A percentile compares a stretch with the other conserved stretches of the same genome.
These are phyloP conservation scores for Elaeidobius kamerunicus DNA, from an alignment of 2,888 invertebrate genomes.

Conservation along the genomic window DNA sequence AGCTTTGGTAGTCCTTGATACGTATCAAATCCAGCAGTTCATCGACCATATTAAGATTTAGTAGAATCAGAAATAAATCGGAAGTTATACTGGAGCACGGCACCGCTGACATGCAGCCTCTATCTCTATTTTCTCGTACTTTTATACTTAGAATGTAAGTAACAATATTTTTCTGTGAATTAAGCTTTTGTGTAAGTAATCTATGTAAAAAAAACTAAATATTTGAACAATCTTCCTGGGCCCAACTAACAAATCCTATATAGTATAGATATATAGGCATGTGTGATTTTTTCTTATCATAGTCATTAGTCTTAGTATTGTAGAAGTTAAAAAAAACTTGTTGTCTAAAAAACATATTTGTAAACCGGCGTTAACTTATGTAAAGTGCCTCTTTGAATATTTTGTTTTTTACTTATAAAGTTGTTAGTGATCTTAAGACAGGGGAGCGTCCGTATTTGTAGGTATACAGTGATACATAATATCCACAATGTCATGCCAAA, in stretches of 20 bases:
- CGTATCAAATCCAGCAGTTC: too few relatives aligned
- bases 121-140: conserved; percentile 37
- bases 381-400: too few relatives aligned
- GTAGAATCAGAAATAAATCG: too few relatives aligned
- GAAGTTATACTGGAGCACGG: conserved; percentile 40
- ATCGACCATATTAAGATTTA: too few relatives aligned
- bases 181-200: conserved; percentile 25
- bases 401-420: too few relatives aligned
- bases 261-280: conserved; percentile 46
- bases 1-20: too few relatives aligned
- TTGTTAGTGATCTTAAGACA: too few relatives aligned
- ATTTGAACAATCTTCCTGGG: conserved; percentile 53
- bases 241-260: conserved; percentile 50
- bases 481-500: too few relatives aligned
- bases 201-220: conserved; percentile 22
- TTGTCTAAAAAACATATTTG: conserved; percentile 21
- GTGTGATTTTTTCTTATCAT: conserved; percentile 49
- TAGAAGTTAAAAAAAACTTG: conserved; percentile 34
- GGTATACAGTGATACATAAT: too few relatives aligned
- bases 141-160: conserved; percentile 44
- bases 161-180: conserved; percentile 27
- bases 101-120: conserved; percentile 38
- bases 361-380: too few relatives aligned
- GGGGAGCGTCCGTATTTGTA: too few relatives aligned
- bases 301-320: conserved; percentile 49